Evolutionary conservation across 2,113 vertebrate genomes (phyloP).

Genomic region (Podarcis muralis): DNA sequence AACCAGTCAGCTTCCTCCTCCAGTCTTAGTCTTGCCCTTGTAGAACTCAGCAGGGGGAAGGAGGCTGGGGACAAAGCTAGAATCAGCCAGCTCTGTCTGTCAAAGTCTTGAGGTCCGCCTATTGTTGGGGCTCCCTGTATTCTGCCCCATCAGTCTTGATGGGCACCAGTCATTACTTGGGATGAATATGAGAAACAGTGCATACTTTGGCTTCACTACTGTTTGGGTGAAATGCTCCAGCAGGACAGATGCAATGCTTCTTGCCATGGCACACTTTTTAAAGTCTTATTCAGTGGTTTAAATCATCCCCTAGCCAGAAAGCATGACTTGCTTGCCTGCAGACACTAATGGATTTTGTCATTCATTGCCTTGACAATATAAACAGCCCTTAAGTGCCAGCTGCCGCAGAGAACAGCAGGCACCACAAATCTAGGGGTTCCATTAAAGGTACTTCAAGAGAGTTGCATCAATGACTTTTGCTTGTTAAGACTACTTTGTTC

Average conservation of each 20-base stretch:
- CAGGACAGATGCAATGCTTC: background rate
- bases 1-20: no score
- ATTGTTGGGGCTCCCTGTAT: no score
- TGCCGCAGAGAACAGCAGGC: background rate
- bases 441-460: background rate
- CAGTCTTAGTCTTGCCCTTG: no score
- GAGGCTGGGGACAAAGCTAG: no score
- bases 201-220: background rate
- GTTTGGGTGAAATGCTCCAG: background rate
- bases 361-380: background rate
- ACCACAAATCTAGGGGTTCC: background rate
- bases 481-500: background rate
- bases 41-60: no score
- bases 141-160: no score
- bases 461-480: background rate
- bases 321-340: background rate
- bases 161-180: background rate
- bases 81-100: no score
- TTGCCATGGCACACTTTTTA: background rate
- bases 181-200: background rate
- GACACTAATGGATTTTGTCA: background rate
- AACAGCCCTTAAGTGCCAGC: background rate
- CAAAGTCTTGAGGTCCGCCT: no score
- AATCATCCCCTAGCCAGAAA: background rate
- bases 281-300: background rate